Percentiles rank a stretch among this genome's conserved stretches.
Evolutionary conservation across 35 echinoderm and acorn worm genomes (phyloP).

Genomic region (Apostichopus japonicus): DNA sequence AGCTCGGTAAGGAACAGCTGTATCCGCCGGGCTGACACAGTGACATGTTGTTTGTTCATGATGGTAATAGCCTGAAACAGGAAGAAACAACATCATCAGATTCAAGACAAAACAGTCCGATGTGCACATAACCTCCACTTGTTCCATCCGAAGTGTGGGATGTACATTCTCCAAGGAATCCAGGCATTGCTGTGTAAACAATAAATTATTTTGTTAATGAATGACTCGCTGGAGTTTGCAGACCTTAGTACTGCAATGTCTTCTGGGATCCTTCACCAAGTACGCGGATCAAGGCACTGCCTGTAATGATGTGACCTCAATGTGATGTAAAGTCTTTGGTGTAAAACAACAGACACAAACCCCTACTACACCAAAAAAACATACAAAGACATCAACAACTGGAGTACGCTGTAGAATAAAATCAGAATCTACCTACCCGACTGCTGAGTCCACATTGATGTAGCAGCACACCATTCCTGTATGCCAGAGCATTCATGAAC

Average conservation of each 20-base stretch:
- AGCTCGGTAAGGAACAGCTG: background rate
- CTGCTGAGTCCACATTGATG: background rate
- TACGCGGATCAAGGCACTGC: background rate
- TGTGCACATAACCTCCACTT: background rate
- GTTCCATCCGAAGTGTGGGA: background rate
- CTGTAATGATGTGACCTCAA: constrained; percentile 1
- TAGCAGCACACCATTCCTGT: background rate
- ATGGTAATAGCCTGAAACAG: background rate
- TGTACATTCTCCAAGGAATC: background rate
- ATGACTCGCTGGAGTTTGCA: background rate
- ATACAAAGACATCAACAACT: too few species aligned
- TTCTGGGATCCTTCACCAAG: constrained; percentile 1
- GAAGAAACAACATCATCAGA: background rate
- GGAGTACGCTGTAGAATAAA: background rate
- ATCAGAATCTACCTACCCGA: background rate
- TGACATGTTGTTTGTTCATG: constrained; percentile 4
- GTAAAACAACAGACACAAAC: too few species aligned
- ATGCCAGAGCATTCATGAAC: background rate
- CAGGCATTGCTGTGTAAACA: too few species aligned
- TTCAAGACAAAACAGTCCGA: background rate
- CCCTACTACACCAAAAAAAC: too few species aligned
- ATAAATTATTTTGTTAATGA: too few species aligned
- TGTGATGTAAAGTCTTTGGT: background rate
- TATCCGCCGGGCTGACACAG: background rate
- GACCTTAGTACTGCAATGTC: constrained; percentile 7